Conservation (phyloP, 2,888 invertebrate genomes). For the Ormyrus labotus region DNA sequence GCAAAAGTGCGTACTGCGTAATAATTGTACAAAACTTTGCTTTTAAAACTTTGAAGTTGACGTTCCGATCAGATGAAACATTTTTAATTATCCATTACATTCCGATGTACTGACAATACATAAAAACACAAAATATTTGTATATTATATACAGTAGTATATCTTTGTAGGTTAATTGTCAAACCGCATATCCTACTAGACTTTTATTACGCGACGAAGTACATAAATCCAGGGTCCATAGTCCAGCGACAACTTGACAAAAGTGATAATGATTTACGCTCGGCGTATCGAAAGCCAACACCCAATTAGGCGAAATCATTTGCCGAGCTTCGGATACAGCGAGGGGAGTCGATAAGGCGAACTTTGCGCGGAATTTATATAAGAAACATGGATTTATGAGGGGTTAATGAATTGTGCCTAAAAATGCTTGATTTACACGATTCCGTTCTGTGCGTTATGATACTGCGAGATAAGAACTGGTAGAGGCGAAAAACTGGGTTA, state of each 20-base stretch:
- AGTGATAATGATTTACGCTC: conserved; percentile 37
- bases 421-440: too few species aligned
- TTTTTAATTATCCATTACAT: neutral
- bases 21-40: too few species aligned
- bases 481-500: neutral
- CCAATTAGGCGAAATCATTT: conserved; percentile 43
- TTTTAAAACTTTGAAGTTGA: too few species aligned
- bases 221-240: conserved; percentile 8
- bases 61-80: too few species aligned
- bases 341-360: too few species aligned
- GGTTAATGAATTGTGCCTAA: too few species aligned
- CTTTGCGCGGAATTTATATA: too few species aligned
- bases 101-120: neutral
- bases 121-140: neutral
- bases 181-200: neutral
- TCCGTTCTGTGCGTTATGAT: too few species aligned
- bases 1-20: too few species aligned
- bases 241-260: conserved; percentile 4
- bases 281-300: conserved; percentile 8
- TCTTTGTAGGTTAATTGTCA: conserved; percentile 30
- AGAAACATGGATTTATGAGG: too few species aligned
- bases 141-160: conserved; percentile 9
- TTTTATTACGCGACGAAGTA: neutral
- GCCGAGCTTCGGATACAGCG: conserved; percentile 5
- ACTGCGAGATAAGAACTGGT: neutral